Evolutionary conservation across 2,113 vertebrate species (phyloP).

Genomic region (Psettodes erumei): DNA sequence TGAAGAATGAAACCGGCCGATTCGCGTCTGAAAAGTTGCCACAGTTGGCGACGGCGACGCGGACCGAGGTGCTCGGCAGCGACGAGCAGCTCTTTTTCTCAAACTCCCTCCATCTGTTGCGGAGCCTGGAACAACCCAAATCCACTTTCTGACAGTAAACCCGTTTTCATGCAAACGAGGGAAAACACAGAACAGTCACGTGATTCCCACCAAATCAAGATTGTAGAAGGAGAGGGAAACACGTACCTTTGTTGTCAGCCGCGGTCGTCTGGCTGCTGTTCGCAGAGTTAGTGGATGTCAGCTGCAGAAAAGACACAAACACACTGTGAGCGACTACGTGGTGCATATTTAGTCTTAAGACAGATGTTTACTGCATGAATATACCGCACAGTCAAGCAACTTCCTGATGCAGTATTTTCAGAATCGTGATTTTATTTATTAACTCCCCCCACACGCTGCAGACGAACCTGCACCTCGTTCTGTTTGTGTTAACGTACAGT

Average conservation of each 20-base stretch:
- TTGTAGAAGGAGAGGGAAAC: neutral
- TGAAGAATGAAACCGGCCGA: constrained; percentile 16
- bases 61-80: neutral
- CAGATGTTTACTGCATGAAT: neutral
- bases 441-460: neutral
- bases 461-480: constrained; percentile 7
- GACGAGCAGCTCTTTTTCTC: neutral
- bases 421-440: constrained; percentile 28
- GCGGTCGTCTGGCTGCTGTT: constrained; percentile 76
- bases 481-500: neutral
- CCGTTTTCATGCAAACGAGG: neutral
- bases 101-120: neutral
- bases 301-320: constrained; percentile 45
- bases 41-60: neutral
- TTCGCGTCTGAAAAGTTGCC: neutral
- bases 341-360: neutral
- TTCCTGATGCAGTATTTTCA: neutral
- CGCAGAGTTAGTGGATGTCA: constrained; percentile 72
- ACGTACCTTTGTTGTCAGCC: constrained; percentile 75
- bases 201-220: neutral
- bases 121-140: neutral
- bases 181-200: neutral
- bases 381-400: neutral
- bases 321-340: constrained; percentile 13
- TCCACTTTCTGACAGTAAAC: neutral